phyloP scores from a whole-genome alignment of 2,888 invertebrate genomes.

The Thysanoteuthis rhombus region DNA sequence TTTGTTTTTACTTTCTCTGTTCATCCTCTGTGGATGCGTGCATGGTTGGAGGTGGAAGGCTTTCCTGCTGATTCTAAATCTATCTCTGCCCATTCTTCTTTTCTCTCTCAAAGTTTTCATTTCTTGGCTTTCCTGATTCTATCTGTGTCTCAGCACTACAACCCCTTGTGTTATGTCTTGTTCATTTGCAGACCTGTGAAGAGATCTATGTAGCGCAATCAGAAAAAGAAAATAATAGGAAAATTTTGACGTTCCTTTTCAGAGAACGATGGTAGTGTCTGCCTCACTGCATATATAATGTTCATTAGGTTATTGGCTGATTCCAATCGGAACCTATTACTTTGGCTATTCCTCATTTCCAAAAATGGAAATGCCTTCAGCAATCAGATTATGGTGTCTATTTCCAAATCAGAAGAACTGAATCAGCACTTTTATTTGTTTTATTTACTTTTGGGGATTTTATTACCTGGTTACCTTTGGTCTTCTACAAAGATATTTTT shows the following conservation, averaged over 20 bases:
- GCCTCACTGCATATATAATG: conserved; percentile 12
- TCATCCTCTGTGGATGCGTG: background rate
- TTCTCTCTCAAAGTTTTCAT: background rate
- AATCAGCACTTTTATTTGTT: background rate
- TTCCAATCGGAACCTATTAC: background rate
- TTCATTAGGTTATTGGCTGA: conserved; percentile 12
- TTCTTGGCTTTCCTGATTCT: too few species aligned
- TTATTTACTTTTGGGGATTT: background rate
- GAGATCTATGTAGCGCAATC: background rate
- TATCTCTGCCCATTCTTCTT: too few species aligned
- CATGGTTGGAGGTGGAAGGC: background rate
- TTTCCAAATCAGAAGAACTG: conserved; percentile 12
- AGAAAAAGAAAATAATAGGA: background rate
- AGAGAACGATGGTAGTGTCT: background rate
- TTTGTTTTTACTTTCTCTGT: background rate
- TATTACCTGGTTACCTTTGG: background rate
- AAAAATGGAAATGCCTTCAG: conserved; percentile 12
- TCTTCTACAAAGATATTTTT: background rate
- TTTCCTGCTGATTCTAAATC: background rate
- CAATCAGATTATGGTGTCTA: conserved; percentile 12
- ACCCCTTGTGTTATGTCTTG: background rate
- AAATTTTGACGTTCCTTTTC: background rate
- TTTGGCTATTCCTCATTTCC: background rate
- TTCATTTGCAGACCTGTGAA: too few species aligned
- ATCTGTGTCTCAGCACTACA: too few species aligned